Percentiles rank a stretch among this genome's conserved stretches.
These are phyloP conservation scores for Ostrea denselamellosa DNA, from an alignment of 1,140 invertebrate genomes.

Conservation along the genomic window DNA sequence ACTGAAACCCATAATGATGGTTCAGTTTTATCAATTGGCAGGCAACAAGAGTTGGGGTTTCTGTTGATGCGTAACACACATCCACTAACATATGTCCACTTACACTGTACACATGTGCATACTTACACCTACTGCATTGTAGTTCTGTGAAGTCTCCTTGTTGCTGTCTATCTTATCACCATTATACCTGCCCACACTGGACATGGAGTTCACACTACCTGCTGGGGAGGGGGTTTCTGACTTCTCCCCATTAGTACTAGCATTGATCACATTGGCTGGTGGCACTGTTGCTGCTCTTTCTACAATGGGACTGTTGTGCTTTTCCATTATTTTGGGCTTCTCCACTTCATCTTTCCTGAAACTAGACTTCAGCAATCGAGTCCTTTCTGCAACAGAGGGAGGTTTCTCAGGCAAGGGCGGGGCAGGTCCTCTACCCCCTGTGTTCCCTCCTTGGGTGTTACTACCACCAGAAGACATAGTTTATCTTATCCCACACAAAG, in stretches of 20 bases:
- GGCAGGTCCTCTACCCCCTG: constrained; percentile 62
- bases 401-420: constrained; percentile 71
- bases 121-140: not conserved
- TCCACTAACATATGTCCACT: too few relatives aligned
- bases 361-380: constrained; percentile 68
- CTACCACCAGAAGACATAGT: constrained; percentile 46
- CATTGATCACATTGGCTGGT: not conserved
- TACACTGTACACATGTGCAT: not conserved
- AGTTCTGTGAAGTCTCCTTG: constrained; percentile 40
- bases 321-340: constrained; percentile 54
- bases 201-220: constrained; percentile 56
- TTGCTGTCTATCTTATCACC: constrained; percentile 50
- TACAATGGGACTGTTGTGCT: constrained; percentile 47
- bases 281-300: constrained; percentile 56
- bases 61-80: too few relatives aligned
- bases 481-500: not conserved
- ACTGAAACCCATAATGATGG: too few relatives aligned
- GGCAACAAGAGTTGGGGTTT: too few relatives aligned
- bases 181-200: constrained; percentile 42
- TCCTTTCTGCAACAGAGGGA: constrained; percentile 69
- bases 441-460: constrained; percentile 39
- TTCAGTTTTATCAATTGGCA: too few relatives aligned
- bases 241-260: constrained; percentile 57
- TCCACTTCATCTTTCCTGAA: constrained; percentile 69
- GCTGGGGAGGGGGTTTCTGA: constrained; percentile 60